A percentile compares a stretch with the other conserved stretches of the same genome.
phyloP scores from a whole-genome alignment of 2,888 invertebrate genomes.

The Xanthostigma xanthostigma region DNA sequence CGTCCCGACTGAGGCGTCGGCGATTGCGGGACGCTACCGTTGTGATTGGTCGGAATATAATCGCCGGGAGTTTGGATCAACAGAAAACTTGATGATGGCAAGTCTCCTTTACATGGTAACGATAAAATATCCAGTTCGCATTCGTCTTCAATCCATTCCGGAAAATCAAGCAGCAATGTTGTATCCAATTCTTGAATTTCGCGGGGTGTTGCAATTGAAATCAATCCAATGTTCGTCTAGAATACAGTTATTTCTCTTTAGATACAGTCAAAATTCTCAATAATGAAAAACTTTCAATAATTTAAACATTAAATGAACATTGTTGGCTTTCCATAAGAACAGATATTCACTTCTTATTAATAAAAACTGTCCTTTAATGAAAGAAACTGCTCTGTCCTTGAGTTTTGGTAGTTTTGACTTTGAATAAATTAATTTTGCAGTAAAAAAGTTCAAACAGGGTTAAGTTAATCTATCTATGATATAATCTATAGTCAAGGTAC shows the following conservation, averaged over 20 bases:
- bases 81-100: conserved; percentile 70
- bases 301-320: too few relatives aligned
- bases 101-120: conserved; percentile 62
- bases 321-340: too few relatives aligned
- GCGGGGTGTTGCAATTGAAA: conserved; percentile 87
- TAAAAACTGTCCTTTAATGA: too few relatives aligned
- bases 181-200: conserved; percentile 98
- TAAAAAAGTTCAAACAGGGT: too few relatives aligned
- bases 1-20: conserved; percentile 64
- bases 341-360: too few relatives aligned
- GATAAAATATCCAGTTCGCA: conserved; percentile 92
- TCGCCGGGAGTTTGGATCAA: conserved; percentile 64
- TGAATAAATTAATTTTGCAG: too few relatives aligned
- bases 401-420: too few relatives aligned
- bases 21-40: conserved; percentile 4
- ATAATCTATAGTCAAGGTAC: too few relatives aligned
- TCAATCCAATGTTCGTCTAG: conserved; percentile 61
- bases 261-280: background rate
- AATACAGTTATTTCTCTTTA: conserved; percentile 3
- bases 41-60: conserved; percentile 38
- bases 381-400: too few relatives aligned
- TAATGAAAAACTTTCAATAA: too few relatives aligned
- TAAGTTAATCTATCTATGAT: too few relatives aligned
- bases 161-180: conserved; percentile 73
- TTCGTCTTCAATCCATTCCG: conserved; percentile 92